These are phyloP conservation scores for Leptinotarsa haldemani DNA, from an alignment of 2,888 invertebrate species.

Conservation along the genomic window DNA sequence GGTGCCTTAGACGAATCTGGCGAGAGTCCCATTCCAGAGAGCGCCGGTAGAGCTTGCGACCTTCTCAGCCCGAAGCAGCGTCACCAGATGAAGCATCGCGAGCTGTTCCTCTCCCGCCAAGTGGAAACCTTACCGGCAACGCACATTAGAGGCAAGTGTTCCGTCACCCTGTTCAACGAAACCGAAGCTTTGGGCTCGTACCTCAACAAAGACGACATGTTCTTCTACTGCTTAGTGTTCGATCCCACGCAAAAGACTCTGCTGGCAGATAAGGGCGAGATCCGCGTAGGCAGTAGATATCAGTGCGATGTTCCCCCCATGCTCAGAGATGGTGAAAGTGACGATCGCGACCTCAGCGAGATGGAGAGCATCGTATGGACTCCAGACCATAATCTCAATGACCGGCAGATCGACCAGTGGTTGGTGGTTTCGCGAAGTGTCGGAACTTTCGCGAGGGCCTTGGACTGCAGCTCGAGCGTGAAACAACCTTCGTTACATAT, in stretches of 20 bases:
- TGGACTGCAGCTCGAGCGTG: slow-evolving; percentile 98
- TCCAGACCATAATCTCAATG: slow-evolving; percentile 89
- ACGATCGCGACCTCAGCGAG: slow-evolving; percentile 65
- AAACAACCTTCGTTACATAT: slow-evolving; percentile 98
- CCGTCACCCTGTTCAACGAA: slow-evolving; percentile 98
- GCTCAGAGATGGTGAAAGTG: slow-evolving; percentile 76
- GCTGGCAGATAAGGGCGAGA: slow-evolving; percentile 98
- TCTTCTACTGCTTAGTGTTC: slow-evolving; percentile 99
- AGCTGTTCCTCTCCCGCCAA: slow-evolving; percentile 96
- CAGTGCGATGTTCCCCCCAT: slow-evolving; percentile 93
- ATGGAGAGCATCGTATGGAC: slow-evolving; percentile 96
- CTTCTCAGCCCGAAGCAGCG: slow-evolving; percentile 83
- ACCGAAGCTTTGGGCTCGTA: slow-evolving; percentile 97
- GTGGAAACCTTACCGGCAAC: slow-evolving; percentile 98
- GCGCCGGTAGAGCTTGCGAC: slow-evolving; percentile 46
- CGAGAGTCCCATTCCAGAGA: slow-evolving; percentile 58
- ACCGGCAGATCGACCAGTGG: slow-evolving; percentile 99
- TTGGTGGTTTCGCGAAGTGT: slow-evolving; percentile 94
- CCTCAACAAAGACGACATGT: slow-evolving; percentile 96
- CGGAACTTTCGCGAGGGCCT: slow-evolving; percentile 99
- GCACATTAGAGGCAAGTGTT: slow-evolving; percentile 99
- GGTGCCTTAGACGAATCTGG: slow-evolving; percentile 65
- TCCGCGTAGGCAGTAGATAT: slow-evolving; percentile 73
- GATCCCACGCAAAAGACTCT: slow-evolving; percentile 99
- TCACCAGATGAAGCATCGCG: slow-evolving; percentile 97